Conservation (phyloP, 2,797 vertebrate species). For the Rhynchotus rufescens region DNA sequence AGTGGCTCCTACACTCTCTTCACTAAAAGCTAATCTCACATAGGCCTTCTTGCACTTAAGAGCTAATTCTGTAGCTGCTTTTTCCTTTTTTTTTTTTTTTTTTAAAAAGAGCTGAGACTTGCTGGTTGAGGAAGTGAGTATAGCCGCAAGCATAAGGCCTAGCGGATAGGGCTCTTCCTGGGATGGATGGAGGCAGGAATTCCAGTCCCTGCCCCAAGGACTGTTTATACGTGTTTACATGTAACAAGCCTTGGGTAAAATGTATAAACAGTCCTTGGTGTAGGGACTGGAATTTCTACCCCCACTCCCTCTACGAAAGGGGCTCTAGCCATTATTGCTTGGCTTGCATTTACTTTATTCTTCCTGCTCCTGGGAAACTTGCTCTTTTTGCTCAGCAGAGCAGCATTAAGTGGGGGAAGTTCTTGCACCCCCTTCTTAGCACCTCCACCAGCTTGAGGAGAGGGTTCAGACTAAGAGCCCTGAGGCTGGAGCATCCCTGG, state of each 20-base stretch:
- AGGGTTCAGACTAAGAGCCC: background rate
- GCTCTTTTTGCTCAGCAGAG: background rate
- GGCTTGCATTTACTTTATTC: background rate
- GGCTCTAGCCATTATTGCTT: background rate
- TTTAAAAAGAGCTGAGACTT: background rate
- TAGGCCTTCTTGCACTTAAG: background rate
- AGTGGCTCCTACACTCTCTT: background rate
- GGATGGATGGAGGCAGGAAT: background rate
- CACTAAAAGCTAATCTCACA: background rate
- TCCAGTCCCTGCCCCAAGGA: slow-evolving; percentile 40
- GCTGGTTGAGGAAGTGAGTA: background rate
- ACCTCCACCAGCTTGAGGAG: fast-evolving
- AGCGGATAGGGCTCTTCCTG: background rate
- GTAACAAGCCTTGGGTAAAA: background rate
- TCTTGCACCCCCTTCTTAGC: background rate
- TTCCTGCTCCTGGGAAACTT: no score
- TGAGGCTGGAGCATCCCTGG: background rate
- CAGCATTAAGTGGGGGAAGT: background rate
- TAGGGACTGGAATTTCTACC: background rate
- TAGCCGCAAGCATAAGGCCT: fast-evolving
- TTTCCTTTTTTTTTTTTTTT: no score
- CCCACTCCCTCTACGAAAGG: background rate
- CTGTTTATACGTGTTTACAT: slow-evolving; percentile 33
- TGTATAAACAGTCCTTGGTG: slow-evolving; percentile 44
- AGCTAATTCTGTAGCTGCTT: no score